These are phyloP conservation scores for Drosophila recens DNA, from an alignment of 2,888 invertebrate species.

Conservation along the genomic window DNA sequence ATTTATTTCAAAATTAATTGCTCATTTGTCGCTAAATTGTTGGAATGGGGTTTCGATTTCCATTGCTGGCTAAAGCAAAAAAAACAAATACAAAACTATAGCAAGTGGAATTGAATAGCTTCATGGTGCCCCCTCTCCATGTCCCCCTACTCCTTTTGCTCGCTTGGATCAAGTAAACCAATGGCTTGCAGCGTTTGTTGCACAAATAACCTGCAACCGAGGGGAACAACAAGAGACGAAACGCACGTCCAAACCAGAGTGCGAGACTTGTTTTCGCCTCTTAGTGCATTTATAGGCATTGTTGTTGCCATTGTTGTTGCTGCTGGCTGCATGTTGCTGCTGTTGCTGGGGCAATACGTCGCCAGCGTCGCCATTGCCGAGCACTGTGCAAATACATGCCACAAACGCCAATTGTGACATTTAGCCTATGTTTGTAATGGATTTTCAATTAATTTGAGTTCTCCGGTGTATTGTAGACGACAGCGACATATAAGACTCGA, in stretches of 20 bases:
- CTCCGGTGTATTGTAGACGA: conserved; percentile 81
- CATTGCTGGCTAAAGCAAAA: conserved; percentile 56
- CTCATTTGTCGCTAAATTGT: conserved; percentile 84
- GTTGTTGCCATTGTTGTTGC: conserved; percentile 60
- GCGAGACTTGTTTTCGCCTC: conserved; percentile 79
- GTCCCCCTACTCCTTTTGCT: not conserved
- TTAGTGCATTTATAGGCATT: conserved; percentile 76
- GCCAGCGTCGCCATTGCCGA: conserved; percentile 64
- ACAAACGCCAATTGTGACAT: conserved; percentile 83
- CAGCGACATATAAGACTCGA: conserved; percentile 73
- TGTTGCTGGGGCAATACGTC: conserved; percentile 67
- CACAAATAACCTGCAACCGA: conserved; percentile 70
- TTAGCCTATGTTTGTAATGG: conserved; percentile 82
- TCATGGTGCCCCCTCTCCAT: not conserved
- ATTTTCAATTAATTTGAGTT: conserved; percentile 84
- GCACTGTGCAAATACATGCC: conserved; percentile 71
- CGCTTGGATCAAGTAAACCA: conserved; percentile 39
- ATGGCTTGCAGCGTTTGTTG: conserved; percentile 48
- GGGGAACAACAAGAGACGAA: not conserved
- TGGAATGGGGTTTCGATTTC: conserved; percentile 82
- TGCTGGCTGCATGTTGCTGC: conserved; percentile 19
- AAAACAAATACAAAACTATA: conserved; percentile 49
- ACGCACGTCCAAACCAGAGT: conserved; percentile 74
- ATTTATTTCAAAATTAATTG: conserved; percentile 84
- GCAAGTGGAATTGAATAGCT: conserved; percentile 65